These are phyloP conservation scores for Melinaea menophilus DNA, from an alignment of 2,888 invertebrate genomes.

Conservation along the genomic window DNA sequence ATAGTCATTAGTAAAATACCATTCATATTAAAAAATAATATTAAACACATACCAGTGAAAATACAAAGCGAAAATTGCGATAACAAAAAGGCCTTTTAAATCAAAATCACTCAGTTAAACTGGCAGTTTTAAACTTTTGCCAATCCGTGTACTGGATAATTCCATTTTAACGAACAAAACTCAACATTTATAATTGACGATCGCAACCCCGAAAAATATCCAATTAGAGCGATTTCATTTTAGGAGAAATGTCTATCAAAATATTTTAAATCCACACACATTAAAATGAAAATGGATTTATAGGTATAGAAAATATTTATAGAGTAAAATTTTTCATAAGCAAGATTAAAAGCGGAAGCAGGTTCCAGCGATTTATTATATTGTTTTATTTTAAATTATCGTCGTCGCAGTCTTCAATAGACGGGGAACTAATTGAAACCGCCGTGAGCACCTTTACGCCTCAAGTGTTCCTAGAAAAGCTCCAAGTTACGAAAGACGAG, in stretches of 20 bases:
- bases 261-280: not conserved
- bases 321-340: no score
- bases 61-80: not conserved
- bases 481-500: slow-evolving; percentile 24
- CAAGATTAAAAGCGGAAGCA: not conserved
- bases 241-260: slow-evolving; percentile 2
- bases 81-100: slow-evolving; percentile 14
- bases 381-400: slow-evolving; percentile 32
- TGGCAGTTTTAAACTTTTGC: slow-evolving; percentile 19
- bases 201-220: slow-evolving; percentile 9
- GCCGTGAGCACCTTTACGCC: slow-evolving; percentile 52
- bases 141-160: slow-evolving; percentile 16
- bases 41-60: not conserved
- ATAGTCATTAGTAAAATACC: not conserved
- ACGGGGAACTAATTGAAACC: slow-evolving; percentile 55
- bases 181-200: slow-evolving; percentile 19
- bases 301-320: no score
- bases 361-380: slow-evolving; percentile 9
- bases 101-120: slow-evolving; percentile 16
- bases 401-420: slow-evolving; percentile 30
- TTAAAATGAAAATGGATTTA: no score
- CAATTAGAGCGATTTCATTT: slow-evolving; percentile 11
- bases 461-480: slow-evolving; percentile 37
- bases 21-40: not conserved
- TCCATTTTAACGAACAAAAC: slow-evolving; percentile 28